phyloP scores from a whole-genome alignment of 2,888 invertebrate species.

The Philhelius pedissequus region DNA sequence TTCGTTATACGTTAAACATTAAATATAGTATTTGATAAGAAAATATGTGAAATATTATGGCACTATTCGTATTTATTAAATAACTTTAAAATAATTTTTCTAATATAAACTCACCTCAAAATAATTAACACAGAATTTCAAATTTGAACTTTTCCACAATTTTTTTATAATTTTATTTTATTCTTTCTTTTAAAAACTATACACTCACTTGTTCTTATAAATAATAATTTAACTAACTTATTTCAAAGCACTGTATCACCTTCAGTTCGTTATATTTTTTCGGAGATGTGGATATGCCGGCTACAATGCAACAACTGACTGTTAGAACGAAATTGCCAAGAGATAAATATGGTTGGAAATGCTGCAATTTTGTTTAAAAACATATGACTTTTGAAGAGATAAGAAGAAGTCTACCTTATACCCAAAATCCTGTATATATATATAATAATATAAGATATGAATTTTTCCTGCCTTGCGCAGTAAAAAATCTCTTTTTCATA shows the following conservation, averaged over 20 bases:
- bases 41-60: too few species aligned
- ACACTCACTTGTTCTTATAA: not conserved
- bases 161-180: not conserved
- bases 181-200: not conserved
- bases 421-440: slow-evolving; percentile 16
- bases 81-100: not conserved
- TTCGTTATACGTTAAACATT: too few species aligned
- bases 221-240: not conserved
- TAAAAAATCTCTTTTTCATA: slow-evolving; percentile 4
- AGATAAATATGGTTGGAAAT: slow-evolving; percentile 52
- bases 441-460: slow-evolving; percentile 40
- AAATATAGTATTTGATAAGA: too few species aligned
- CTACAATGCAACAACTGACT: slow-evolving; percentile 64
- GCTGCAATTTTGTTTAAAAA: slow-evolving; percentile 41
- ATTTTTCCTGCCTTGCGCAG: slow-evolving; percentile 58
- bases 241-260: not conserved
- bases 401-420: too few species aligned
- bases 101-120: not conserved
- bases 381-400: not conserved
- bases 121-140: not conserved
- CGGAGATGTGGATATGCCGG: slow-evolving; percentile 57
- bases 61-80: too few species aligned
- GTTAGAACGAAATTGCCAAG: slow-evolving; percentile 18
- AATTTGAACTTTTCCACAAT: not conserved
- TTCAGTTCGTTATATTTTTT: not conserved